Conservation (phyloP, 2,113 vertebrate genomes). For the Stegastes partitus region DNA sequence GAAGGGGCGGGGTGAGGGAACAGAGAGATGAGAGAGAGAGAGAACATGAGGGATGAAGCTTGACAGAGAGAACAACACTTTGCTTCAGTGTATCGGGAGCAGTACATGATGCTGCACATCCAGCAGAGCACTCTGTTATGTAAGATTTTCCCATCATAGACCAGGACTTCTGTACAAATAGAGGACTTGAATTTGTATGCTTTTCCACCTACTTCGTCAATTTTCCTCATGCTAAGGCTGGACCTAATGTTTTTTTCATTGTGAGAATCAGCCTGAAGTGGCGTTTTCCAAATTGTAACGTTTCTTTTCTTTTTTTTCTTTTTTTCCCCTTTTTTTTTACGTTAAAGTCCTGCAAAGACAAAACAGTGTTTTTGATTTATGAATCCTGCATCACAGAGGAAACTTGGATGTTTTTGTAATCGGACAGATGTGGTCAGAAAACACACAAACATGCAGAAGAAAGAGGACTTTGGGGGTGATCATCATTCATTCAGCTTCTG, state of each 20-base stretch:
- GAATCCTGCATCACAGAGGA: neutral
- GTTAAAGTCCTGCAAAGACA: neutral
- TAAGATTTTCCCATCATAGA: constrained; percentile 16
- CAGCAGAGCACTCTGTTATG: constrained; percentile 17
- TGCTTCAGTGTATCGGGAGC: constrained; percentile 29
- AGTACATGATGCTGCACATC: constrained; percentile 31
- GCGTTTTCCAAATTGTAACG: too few species aligned
- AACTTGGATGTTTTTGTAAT: neutral
- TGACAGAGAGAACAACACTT: constrained; percentile 33
- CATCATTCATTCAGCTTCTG: constrained; percentile 29
- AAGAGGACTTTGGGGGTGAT: constrained; percentile 25
- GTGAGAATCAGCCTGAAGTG: neutral
- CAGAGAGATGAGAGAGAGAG: constrained; percentile 17
- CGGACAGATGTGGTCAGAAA: neutral
- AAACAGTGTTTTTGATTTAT: neutral
- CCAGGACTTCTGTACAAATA: neutral
- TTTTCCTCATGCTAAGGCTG: too few species aligned
- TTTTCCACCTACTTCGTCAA: too few species aligned
- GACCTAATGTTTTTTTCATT: too few species aligned
- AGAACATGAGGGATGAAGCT: constrained; percentile 27
- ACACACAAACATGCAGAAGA: neutral
- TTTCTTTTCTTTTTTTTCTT: neutral
- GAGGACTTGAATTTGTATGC: too few species aligned
- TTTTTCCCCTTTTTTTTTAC: neutral
- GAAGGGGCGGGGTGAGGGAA: neutral